These are phyloP conservation scores for Ciona savignyi DNA, from an alignment of 23 tunicate species.

Conservation along the genomic window DNA sequence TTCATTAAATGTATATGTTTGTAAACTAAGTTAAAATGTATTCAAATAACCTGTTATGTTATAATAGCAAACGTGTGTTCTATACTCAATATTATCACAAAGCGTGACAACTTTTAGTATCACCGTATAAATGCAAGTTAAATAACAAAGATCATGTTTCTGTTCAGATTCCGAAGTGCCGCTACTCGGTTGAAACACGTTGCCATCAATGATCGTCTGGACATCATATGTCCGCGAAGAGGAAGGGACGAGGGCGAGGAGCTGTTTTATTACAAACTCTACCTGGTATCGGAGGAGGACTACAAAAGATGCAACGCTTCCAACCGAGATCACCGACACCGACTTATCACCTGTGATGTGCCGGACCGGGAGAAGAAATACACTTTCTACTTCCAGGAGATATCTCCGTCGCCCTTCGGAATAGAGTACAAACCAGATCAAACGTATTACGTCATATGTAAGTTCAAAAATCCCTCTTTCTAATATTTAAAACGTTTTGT, in stretches of 20 bases:
- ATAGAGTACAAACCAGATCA: constrained; percentile 67
- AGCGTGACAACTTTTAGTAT: no score
- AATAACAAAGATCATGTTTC: no score
- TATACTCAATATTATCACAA: no score
- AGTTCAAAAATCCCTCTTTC: no score
- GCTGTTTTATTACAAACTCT: constrained; percentile 53
- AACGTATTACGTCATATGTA: constrained; percentile 87
- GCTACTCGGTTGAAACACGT: constrained; percentile 16
- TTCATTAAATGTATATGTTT: no score
- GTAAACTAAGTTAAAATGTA: no score
- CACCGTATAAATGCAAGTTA: no score
- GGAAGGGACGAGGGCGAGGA: constrained; percentile 36
- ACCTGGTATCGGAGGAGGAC: constrained; percentile 47
- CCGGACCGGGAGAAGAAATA: constrained; percentile 87
- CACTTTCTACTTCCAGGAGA: constrained; percentile 77
- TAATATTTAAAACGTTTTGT: no score
- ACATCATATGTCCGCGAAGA: constrained; percentile 74
- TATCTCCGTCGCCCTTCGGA: constrained; percentile 94
- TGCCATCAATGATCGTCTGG: constrained; percentile 61
- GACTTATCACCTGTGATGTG: constrained; percentile 66
- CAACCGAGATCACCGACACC: constrained; percentile 19
- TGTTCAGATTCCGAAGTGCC: neutral
- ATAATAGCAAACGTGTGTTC: no score
- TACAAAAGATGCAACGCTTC: constrained; percentile 51
- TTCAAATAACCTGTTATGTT: no score